Evolutionary conservation across 2,797 vertebrate genomes (phyloP).

Genomic region (Pachyuromys duprasi): DNA sequence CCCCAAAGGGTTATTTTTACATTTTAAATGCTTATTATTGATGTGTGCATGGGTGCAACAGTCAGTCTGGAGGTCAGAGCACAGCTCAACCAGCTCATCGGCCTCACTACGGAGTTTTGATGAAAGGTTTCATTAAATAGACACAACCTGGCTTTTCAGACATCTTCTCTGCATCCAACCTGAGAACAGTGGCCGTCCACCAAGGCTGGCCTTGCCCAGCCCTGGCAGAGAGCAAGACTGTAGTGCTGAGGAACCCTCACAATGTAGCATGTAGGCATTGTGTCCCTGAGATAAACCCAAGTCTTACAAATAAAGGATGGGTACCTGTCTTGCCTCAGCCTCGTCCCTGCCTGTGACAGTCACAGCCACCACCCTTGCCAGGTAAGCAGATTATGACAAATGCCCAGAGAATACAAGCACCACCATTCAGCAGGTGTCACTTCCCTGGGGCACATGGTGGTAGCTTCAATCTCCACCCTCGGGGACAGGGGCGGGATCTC

Average conservation of each 20-base stretch:
- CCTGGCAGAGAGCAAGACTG: too few species aligned
- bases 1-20: background rate
- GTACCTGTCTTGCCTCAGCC: background rate
- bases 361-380: background rate
- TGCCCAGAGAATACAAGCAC: rapidly evolving
- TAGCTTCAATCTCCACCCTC: background rate
- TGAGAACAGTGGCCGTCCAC: rapidly evolving
- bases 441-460: background rate
- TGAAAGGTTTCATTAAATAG: background rate
- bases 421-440: background rate
- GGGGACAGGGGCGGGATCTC: too few species aligned
- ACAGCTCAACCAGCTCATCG: background rate
- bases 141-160: rapidly evolving
- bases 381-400: rapidly evolving
- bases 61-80: background rate
- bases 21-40: background rate
- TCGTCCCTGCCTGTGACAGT: background rate
- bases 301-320: rapidly evolving
- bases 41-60: background rate
- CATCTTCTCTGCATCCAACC: rapidly evolving
- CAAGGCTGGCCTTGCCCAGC: too few species aligned
- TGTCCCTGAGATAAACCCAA: background rate
- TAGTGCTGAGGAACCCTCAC: rapidly evolving
- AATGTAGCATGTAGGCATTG: rapidly evolving
- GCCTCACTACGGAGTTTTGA: too few species aligned